These are phyloP conservation scores for Manis crassicaudata DNA, from an alignment of 2,797 vertebrate genomes.

Conservation along the genomic window DNA sequence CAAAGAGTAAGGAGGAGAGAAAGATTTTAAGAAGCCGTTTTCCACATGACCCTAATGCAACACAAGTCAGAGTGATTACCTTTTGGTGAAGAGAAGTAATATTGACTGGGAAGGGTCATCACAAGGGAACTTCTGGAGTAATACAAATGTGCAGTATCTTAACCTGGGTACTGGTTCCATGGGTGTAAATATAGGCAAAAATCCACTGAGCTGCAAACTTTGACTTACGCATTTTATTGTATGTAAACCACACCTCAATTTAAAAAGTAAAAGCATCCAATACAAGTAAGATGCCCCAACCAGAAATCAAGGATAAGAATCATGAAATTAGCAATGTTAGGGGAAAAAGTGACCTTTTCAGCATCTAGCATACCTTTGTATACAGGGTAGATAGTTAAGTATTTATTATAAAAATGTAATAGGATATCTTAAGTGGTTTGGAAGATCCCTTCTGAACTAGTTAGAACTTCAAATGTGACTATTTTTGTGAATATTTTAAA, in stretches of 20 bases:
- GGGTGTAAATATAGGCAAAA: neutral
- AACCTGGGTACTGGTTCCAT: neutral
- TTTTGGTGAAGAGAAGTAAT: neutral
- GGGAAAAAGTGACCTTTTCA: neutral
- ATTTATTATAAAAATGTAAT: slow-evolving; percentile 15
- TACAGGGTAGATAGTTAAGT: neutral
- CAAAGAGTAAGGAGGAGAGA: neutral
- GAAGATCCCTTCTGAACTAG: slow-evolving; percentile 19
- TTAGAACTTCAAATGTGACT: slow-evolving; percentile 18
- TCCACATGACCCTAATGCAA: neutral
- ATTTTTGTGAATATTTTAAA: slow-evolving; percentile 46
- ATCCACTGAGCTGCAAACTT: neutral
- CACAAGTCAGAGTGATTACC: neutral
- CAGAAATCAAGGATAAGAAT: slow-evolving; percentile 35
- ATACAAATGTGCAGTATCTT: neutral
- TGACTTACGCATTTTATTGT: neutral
- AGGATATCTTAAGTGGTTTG: neutral
- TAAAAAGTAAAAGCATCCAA: slow-evolving; percentile 39
- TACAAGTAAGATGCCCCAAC: neutral
- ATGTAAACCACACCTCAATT: neutral
- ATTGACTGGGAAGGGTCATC: neutral
- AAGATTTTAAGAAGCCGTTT: neutral
- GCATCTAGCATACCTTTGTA: neutral
- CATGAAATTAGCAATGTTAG: neutral
- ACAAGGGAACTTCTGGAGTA: neutral